Evolutionary conservation across 2,113 vertebrate genomes (phyloP).

Genomic region (Paedocypris sp.): DNA sequence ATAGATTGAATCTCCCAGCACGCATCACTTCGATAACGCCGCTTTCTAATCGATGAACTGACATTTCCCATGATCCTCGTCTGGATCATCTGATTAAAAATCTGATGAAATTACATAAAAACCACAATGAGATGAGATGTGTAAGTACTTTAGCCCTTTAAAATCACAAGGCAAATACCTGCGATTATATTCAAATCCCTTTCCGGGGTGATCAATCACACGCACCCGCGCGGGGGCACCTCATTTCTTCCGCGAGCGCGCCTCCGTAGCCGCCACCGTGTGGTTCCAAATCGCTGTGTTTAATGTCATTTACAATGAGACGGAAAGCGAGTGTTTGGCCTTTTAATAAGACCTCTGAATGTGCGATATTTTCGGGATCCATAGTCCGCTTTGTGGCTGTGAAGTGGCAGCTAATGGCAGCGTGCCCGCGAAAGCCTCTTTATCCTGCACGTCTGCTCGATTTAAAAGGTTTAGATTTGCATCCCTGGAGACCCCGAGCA

Average conservation of each 20-base stretch:
- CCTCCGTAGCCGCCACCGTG: no score
- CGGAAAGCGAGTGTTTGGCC: not conserved
- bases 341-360: not conserved
- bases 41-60: not conserved
- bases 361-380: not conserved
- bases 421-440: constrained; percentile 21
- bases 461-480: constrained; percentile 28
- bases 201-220: constrained; percentile 37
- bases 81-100: constrained; percentile 7
- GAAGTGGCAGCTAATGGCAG: constrained; percentile 5
- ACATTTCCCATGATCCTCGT: constrained; percentile 8
- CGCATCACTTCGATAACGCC: constrained; percentile 1
- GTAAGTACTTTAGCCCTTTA: constrained; percentile 52
- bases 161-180: constrained; percentile 50
- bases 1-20: not conserved
- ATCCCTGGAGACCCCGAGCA: constrained; percentile 37
- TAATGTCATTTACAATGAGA: not conserved
- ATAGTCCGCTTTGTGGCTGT: not conserved
- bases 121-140: constrained; percentile 10
- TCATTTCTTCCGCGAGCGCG: no score
- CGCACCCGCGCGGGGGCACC: not conserved
- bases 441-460: constrained; percentile 20
- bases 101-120: constrained; percentile 14
- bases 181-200: constrained; percentile 56
- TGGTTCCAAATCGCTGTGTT: no score